Evolutionary conservation across 2,113 vertebrate species (phyloP).

Genomic region (Lophura nycthemera): DNA sequence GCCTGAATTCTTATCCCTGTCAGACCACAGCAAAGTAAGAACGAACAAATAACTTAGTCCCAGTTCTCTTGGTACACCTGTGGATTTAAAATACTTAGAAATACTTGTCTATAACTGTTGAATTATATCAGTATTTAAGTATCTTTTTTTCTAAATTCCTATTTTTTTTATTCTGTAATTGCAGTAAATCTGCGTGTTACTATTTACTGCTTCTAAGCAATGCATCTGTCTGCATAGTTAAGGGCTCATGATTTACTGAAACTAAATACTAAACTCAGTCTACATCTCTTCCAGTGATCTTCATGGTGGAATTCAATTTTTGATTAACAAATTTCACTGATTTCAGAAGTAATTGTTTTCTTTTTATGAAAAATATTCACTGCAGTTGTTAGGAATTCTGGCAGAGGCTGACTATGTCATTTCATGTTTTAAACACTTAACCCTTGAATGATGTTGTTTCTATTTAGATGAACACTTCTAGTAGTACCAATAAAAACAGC

Average conservation of each 20-base stretch:
- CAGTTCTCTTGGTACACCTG: background rate
- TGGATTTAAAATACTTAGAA: background rate
- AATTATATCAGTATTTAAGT: background rate
- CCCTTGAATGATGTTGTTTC: background rate
- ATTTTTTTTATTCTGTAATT: background rate
- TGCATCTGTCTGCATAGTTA: background rate
- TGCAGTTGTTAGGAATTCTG: background rate
- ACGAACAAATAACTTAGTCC: background rate
- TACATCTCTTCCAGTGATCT: background rate
- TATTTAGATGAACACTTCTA: background rate
- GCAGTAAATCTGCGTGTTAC: background rate
- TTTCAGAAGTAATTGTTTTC: background rate
- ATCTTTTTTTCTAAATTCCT: background rate
- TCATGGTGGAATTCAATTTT: background rate
- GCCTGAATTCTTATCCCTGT: slow-evolving; percentile 76
- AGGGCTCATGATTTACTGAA: background rate
- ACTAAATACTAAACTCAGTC: background rate
- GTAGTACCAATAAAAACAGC: background rate
- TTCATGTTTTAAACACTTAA: background rate
- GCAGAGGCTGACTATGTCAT: background rate
- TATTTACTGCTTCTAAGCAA: background rate
- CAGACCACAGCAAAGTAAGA: slow-evolving; percentile 49
- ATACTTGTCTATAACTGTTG: background rate
- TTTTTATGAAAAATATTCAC: background rate
- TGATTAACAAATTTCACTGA: background rate